These are phyloP conservation scores for Apotomis turbidana DNA, from an alignment of 2,888 invertebrate species.

Conservation along the genomic window DNA sequence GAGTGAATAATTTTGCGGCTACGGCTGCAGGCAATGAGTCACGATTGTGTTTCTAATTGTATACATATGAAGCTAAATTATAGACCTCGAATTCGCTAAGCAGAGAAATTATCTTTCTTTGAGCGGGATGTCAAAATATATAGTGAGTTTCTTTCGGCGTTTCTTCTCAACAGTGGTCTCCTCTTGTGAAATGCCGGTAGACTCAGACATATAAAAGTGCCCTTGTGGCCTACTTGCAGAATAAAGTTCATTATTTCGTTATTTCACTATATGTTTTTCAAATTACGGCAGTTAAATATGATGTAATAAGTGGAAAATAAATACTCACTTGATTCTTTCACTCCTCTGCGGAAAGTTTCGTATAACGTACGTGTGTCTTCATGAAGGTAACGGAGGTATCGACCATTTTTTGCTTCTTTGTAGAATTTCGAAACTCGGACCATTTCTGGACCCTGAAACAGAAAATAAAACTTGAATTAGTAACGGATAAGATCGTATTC, in stretches of 20 bases:
- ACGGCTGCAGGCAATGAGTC: slow-evolving; percentile 49
- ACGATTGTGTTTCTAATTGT: slow-evolving; percentile 39
- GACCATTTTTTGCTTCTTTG: slow-evolving; percentile 94
- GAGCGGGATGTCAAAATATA: slow-evolving; percentile 4
- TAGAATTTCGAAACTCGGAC: slow-evolving; percentile 95
- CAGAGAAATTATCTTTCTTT: slow-evolving; percentile 14
- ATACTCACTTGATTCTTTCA: slow-evolving; percentile 93
- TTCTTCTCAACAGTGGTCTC: too few species aligned
- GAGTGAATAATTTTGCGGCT: slow-evolving; percentile 52
- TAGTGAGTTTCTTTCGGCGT: too few species aligned
- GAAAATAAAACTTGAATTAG: slow-evolving; percentile 43
- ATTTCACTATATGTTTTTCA: not conserved
- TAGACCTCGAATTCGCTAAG: slow-evolving; percentile 2
- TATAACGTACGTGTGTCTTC: slow-evolving; percentile 95
- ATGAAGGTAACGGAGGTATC: slow-evolving; percentile 91
- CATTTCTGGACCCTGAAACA: slow-evolving; percentile 92
- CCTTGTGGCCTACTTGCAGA: too few species aligned
- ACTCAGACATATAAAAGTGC: too few species aligned
- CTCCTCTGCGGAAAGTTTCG: slow-evolving; percentile 95
- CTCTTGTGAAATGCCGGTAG: too few species aligned
- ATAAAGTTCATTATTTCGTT: too few species aligned
- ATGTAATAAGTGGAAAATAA: not conserved
- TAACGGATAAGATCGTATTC: too few species aligned
- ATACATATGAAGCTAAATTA: slow-evolving; percentile 45
- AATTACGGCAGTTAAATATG: not conserved